phyloP scores from a whole-genome alignment of 1,140 invertebrate species.

The Drosophila carrolli region DNA sequence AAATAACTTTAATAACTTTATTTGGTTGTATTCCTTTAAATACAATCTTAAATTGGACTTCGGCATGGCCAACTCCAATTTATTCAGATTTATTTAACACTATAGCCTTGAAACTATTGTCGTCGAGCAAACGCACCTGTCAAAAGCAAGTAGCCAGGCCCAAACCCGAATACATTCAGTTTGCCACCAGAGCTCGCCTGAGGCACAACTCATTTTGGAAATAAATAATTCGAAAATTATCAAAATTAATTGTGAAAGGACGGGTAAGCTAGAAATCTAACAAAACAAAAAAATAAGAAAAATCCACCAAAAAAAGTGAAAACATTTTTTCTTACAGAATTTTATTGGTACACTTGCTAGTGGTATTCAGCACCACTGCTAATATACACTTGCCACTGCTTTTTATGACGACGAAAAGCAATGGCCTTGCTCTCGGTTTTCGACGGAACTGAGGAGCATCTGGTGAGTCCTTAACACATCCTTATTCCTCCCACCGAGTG shows the following conservation, averaged over 20 bases:
- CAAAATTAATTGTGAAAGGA: not conserved
- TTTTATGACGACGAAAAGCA: not conserved
- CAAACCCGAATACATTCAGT: constrained; percentile 3
- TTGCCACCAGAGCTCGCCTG: constrained; percentile 22
- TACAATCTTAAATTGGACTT: too few relatives aligned
- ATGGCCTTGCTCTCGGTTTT: not conserved
- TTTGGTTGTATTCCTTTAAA: too few relatives aligned
- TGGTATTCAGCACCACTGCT: too few relatives aligned
- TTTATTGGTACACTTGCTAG: not conserved
- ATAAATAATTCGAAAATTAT: not conserved
- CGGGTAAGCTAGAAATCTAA: not conserved
- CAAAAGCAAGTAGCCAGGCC: not conserved
- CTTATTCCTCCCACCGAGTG: too few relatives aligned
- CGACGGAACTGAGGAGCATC: too few relatives aligned
- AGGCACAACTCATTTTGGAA: constrained; percentile 2
- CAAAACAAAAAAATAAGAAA: not conserved
- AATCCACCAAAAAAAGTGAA: not conserved
- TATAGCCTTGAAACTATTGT: not conserved
- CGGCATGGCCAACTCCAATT: not conserved
- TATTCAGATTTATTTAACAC: not conserved
- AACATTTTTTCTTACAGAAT: not conserved
- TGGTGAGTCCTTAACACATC: too few relatives aligned
- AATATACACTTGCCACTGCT: not conserved
- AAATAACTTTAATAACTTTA: too few relatives aligned
- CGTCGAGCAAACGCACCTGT: not conserved